Evolutionary conservation across 2,113 vertebrate genomes (phyloP).

Genomic region (Pseudolaguvia tuberculata): DNA sequence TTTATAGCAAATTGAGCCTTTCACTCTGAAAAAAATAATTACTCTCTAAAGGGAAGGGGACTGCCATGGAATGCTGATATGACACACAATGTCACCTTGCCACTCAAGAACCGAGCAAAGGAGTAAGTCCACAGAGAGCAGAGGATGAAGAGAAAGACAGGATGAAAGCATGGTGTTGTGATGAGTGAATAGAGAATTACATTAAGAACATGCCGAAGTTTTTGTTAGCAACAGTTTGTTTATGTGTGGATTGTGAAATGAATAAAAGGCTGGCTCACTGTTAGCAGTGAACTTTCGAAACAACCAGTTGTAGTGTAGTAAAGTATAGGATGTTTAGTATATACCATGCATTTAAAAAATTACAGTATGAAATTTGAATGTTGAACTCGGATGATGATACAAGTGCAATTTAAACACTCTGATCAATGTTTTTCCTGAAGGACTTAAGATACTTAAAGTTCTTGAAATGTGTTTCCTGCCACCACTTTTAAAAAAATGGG

Average conservation of each 20-base stretch:
- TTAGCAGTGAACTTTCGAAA: background rate
- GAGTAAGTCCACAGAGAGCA: conserved; percentile 47
- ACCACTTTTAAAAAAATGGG: too few species aligned
- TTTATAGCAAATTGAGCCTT: conserved; percentile 86
- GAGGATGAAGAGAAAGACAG: conserved; percentile 31
- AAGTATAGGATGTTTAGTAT: background rate
- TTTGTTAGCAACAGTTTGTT: conserved; percentile 7
- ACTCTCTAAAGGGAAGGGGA: conserved; percentile 79
- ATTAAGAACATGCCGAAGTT: conserved; percentile 29
- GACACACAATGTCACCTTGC: conserved; percentile 91
- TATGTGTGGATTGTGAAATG: background rate
- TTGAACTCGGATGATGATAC: too few species aligned
- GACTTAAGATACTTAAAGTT: too few species aligned
- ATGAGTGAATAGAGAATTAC: conserved; percentile 35
- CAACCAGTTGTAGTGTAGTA: too few species aligned
- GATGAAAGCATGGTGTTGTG: conserved; percentile 37
- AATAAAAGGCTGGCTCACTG: background rate
- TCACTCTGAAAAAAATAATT: conserved; percentile 83
- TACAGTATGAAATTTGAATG: too few species aligned
- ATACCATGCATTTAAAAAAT: too few species aligned
- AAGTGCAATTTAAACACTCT: too few species aligned
- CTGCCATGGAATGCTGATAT: conserved; percentile 78
- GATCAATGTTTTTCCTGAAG: too few species aligned
- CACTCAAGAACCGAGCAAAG: conserved; percentile 66
- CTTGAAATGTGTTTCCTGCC: too few species aligned